Evolutionary conservation across 2,888 invertebrate genomes (phyloP).

Genomic region (Sesia bembeciformis): DNA sequence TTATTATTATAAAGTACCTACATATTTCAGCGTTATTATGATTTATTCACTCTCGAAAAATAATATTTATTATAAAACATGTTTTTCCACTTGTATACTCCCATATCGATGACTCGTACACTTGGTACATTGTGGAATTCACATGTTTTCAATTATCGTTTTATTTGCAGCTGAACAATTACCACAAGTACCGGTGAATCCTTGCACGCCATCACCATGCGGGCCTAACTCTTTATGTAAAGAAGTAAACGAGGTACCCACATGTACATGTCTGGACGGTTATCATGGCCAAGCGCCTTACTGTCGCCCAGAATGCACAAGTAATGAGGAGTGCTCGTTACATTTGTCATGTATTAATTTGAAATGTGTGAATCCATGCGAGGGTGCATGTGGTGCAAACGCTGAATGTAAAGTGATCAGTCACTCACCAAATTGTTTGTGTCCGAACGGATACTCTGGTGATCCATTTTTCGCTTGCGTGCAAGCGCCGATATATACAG

Average conservation of each 20-base stretch:
- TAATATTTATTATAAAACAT: neutral
- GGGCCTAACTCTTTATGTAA: constrained; percentile 85
- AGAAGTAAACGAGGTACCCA: constrained; percentile 79
- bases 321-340: constrained; percentile 82
- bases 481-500: constrained; percentile 38
- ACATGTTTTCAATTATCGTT: constrained; percentile 1
- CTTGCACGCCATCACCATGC: constrained; percentile 85
- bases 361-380: constrained; percentile 85
- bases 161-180: constrained; percentile 60
- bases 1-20: neutral
- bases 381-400: constrained; percentile 80
- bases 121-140: neutral
- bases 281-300: constrained; percentile 83
- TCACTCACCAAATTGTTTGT: constrained; percentile 84
- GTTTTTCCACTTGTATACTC: neutral
- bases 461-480: constrained; percentile 83
- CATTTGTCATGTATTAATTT: constrained; percentile 82
- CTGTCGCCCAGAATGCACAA: constrained; percentile 85
- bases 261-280: constrained; percentile 82
- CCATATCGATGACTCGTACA: neutral
- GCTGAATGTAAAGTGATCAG: constrained; percentile 85
- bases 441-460: constrained; percentile 79
- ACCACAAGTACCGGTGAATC: constrained; percentile 66
- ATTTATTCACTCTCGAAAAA: neutral
- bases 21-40: neutral